phyloP scores from a whole-genome alignment of 2,888 invertebrate genomes.

The Tipula helvola region DNA sequence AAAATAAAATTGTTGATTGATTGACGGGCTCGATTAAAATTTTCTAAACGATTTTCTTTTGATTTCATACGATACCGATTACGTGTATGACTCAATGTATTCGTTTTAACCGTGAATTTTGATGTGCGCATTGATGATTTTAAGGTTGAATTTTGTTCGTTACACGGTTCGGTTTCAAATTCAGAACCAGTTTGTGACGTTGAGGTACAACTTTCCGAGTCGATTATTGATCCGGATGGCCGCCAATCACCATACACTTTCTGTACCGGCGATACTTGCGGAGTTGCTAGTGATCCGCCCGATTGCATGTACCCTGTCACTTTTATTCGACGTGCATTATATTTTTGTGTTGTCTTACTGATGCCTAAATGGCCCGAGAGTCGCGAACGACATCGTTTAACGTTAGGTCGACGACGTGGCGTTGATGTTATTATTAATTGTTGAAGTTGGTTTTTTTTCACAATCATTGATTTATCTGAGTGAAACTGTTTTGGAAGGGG shows the following conservation, averaged over 20 bases:
- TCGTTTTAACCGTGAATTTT: neutral
- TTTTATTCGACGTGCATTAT: neutral
- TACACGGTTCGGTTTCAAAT: neutral
- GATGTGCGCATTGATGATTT: neutral
- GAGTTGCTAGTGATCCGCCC: neutral
- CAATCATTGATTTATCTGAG: neutral
- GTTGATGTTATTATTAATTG: neutral
- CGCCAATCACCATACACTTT: neutral
- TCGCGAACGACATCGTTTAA: neutral
- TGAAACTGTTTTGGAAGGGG: neutral
- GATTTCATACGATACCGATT: neutral
- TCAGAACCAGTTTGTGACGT: neutral
- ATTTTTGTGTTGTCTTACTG: neutral
- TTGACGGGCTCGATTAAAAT: neutral
- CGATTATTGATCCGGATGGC: neutral
- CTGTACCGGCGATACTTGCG: neutral
- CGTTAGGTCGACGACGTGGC: neutral
- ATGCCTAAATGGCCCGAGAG: neutral
- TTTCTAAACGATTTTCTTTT: neutral
- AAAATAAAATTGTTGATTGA: slow-evolving; percentile 8
- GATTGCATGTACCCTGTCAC: neutral
- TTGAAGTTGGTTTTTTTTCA: neutral
- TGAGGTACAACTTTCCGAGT: slow-evolving; percentile 5
- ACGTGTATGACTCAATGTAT: neutral
- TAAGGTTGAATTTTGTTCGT: neutral